Base-by-base conservation (phyloP, 2,113 vertebrate species). In the Oreochromis aureus region DNA sequence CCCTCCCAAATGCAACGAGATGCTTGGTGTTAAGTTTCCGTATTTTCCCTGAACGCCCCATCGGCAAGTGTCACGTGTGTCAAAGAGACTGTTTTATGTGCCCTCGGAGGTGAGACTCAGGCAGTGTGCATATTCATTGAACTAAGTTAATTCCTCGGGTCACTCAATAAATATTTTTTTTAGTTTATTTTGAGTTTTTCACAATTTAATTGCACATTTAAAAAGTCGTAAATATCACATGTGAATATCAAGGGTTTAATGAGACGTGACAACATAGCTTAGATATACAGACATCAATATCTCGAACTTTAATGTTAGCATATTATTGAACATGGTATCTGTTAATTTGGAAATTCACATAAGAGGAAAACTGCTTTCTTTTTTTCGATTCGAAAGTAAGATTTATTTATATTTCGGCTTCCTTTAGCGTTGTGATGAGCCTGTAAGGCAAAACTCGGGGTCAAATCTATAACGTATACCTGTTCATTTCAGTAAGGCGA, bases 391-490 rank as follows among this genome's bases (percentile, higher is more conserved):
- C 46, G 8, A 8, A 10, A 27, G 7, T 73, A 10, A 71, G 34
- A 39, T 66, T 39, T 39, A 66, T 39, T 13, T 22, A 66, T 13
- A 66, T 66, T 39, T 13, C 6, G 10, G 15, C 27, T 24, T 34
- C 13, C 13, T 9, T 61, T 19, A 13, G 6, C 19, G 2, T 3
- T 12, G 36, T 19, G 19, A 2, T 36, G 5, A 34, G 44, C 91
- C 95, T 95, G 88, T 30, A 2, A 92, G 86, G 2, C 85, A 6
- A 12, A 24, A 58, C 7, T 12, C 78, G 7, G 92, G 93, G 87
- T 3, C 0, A 3, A 46, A 1, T 6, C 10, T n/a, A 0, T 1
- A 2, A 2, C 0, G 4, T 2, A 0, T 7, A 15, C 10, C 24
- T 12, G 36, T 58, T n/a, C 22, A 2, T 12, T 51, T 39, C 34